Evolutionary conservation across 2,113 vertebrate genomes (phyloP), one percentile per base, ranked within the genome.

Genomic region (Gnathonemus echidnorhynchus): DNA sequence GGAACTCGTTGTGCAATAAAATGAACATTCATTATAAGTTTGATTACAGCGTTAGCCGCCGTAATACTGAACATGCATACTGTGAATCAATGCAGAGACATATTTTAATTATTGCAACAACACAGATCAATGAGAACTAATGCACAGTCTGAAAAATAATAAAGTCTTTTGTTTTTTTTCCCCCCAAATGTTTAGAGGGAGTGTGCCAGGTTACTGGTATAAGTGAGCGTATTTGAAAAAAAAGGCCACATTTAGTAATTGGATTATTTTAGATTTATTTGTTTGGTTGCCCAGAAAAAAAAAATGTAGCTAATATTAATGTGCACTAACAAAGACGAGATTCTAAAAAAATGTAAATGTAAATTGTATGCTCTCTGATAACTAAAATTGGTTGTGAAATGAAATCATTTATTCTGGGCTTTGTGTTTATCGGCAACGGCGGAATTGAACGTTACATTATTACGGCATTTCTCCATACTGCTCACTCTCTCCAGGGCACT

Each of bases 11-110:
- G 15, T 58, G 52, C 74, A 90, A 31, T 91, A 90, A 35, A 88
- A 88, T 42, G 35, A 19, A 87, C 86, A 62, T 92, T 92, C 91
- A 87, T 91, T 92, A 89, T 88, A 80, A 92, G 91, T 89, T 89
- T 91, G 90, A 94, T 93, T 91, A 92, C 90, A 88, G 88, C 88
- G 88, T 92, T 86, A 93, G 90, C 39, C 46, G 77, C 39, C 74
- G 84, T 89, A 86, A 91, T 89, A 91, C 88, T 90, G 90, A 89
- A 90, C 70, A 89, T 52, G 50, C 19, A 83, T 31, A 85, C 91
- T 89, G 90, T 49, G 90, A 90, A 91, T 91, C 89, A 90, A 90
- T 50, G 45, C 35, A 91, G 45, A 87, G 27, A 85, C 46, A 91
- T 90, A 85, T 88, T 92, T 91, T 88, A 91, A 90, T 92, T 90